Evolutionary conservation across 2,113 vertebrate genomes (phyloP).

Genomic region (Ptilorrhoa leucosticta): DNA sequence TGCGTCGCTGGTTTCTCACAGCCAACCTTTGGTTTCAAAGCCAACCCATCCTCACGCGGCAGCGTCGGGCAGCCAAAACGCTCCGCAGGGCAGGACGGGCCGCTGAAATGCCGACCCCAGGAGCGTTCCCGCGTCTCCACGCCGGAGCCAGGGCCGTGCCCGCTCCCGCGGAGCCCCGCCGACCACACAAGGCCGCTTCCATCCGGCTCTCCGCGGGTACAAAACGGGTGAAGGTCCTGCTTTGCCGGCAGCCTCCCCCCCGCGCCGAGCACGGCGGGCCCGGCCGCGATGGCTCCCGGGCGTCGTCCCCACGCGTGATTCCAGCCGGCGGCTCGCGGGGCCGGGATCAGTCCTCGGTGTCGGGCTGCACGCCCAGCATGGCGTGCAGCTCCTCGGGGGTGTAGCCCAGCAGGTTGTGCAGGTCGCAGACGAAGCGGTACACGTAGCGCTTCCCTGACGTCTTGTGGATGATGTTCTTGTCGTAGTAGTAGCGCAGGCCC

Average conservation of each 20-base stretch:
- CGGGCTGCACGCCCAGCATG: conserved; percentile 85
- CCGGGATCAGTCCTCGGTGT: conserved; percentile 82
- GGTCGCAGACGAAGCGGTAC: conserved; percentile 89
- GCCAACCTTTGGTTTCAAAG: conserved; percentile 40
- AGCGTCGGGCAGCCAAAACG: background rate
- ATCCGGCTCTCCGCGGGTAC: background rate
- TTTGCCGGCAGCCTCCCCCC: background rate
- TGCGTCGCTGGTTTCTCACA: background rate
- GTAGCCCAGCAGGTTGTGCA: conserved; percentile 86
- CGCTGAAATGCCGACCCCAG: background rate
- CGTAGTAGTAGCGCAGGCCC: conserved; percentile 87
- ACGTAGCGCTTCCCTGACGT: conserved; percentile 88
- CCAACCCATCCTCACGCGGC: conserved; percentile 1
- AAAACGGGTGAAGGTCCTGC: background rate
- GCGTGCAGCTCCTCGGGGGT: conserved; percentile 83
- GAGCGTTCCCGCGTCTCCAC: background rate
- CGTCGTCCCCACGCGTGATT: background rate
- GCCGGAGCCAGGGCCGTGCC: background rate
- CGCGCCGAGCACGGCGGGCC: background rate
- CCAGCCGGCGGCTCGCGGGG: background rate
- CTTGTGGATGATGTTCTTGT: conserved; percentile 94
- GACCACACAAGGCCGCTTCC: rapidly evolving
- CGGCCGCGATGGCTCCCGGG: background rate
- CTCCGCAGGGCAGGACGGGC: background rate
- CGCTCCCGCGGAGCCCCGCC: rapidly evolving